phyloP scores from a whole-genome alignment of 2,888 invertebrate genomes.

The Helicoverpa assulta region DNA sequence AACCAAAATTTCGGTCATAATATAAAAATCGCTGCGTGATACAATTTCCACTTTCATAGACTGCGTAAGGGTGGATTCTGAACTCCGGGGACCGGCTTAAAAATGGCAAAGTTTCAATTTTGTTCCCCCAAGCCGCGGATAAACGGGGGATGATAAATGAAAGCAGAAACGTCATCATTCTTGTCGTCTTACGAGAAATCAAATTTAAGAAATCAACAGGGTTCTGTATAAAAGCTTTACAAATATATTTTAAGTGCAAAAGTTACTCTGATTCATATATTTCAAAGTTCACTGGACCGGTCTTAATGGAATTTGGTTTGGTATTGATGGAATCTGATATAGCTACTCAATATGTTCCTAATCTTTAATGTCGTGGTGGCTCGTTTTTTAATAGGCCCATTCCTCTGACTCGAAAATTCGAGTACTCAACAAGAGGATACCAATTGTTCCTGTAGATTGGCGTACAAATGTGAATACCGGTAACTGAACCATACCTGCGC shows the following conservation, averaged over 20 bases:
- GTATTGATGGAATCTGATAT: too few species aligned
- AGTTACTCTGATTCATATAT: slow-evolving; percentile 1
- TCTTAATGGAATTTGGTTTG: neutral
- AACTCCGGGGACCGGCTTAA: slow-evolving; percentile 58
- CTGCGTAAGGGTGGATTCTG: slow-evolving; percentile 51
- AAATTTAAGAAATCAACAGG: slow-evolving; percentile 41
- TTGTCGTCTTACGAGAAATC: slow-evolving; percentile 48
- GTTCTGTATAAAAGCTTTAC: slow-evolving; percentile 16
- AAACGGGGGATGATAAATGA: slow-evolving; percentile 59
- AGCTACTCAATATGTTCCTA: neutral
- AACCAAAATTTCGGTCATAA: slow-evolving; percentile 36
- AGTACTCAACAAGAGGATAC: too few species aligned
- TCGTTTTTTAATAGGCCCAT: neutral
- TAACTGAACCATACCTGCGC: too few species aligned
- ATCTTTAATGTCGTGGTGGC: neutral
- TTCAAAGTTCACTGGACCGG: neutral
- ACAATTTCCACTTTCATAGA: slow-evolving; percentile 58
- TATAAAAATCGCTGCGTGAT: slow-evolving; percentile 60
- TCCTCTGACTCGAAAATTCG: neutral
- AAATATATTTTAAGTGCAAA: neutral
- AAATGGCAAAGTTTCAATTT: slow-evolving; percentile 65
- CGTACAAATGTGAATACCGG: too few species aligned
- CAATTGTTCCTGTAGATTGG: too few species aligned
- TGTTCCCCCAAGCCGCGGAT: slow-evolving; percentile 59
- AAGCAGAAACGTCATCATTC: slow-evolving; percentile 55